Conservation (phyloP, 2,113 vertebrate genomes). For the Ranitomeya variabilis region DNA sequence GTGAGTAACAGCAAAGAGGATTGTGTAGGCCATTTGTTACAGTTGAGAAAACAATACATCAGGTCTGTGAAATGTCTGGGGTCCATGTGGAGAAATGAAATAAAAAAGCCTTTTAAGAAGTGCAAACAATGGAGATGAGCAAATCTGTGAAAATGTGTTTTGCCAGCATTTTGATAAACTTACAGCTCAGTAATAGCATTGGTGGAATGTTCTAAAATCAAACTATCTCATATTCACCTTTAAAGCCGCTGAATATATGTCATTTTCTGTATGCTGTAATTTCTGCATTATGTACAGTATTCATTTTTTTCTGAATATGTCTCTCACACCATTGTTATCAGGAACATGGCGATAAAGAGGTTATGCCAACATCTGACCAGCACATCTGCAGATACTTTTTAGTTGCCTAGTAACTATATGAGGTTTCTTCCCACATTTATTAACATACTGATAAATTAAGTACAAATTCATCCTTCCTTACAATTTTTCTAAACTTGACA, state of each 20-base stretch:
- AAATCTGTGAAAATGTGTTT: background rate
- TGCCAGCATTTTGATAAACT: background rate
- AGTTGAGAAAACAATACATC: background rate
- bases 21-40: background rate
- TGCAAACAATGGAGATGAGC: background rate
- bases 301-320: background rate
- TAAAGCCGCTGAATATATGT: background rate
- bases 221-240: background rate
- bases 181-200: background rate
- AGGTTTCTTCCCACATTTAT: background rate
- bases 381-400: background rate
- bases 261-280: background rate
- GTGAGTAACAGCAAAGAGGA: background rate
- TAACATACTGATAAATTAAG: background rate
- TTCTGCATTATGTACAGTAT: background rate
- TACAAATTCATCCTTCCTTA: background rate
- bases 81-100: background rate
- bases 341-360: background rate
- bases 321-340: no score
- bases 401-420: background rate
- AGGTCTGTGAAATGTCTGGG: background rate
- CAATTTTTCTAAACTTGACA: no score
- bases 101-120: background rate
- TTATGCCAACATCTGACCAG: background rate
- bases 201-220: background rate